Percentiles rank a stretch among this genome's conserved stretches.
Conservation (phyloP, 2,888 invertebrate species). For the Mellilla xanthometata region DNA sequence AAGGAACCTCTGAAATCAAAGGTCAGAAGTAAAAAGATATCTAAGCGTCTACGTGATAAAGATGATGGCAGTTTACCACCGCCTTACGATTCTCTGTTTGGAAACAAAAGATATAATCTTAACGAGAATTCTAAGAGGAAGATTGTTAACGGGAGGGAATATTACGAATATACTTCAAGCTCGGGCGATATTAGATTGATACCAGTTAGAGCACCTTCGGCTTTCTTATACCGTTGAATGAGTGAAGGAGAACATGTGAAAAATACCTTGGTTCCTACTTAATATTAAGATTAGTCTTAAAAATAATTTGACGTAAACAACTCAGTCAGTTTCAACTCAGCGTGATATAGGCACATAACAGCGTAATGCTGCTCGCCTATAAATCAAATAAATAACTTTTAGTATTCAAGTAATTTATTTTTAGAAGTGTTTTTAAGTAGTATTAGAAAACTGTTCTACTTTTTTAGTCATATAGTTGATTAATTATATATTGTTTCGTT, state of each 20-base stretch:
- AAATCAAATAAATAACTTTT: no score
- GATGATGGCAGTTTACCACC: constrained; percentile 81
- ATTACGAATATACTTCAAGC: constrained; percentile 85
- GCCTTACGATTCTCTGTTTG: constrained; percentile 84
- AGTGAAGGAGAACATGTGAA: not conserved
- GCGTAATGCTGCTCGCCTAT: no score
- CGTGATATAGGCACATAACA: no score
- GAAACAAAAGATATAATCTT: constrained; percentile 52
- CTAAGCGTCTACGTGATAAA: constrained; percentile 35
- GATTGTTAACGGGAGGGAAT: constrained; percentile 89
- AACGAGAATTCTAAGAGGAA: constrained; percentile 67
- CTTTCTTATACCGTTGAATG: constrained; percentile 85
- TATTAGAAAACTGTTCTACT: no score
- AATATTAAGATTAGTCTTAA: no score
- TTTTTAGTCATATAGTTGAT: no score
- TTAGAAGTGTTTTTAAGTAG: no score
- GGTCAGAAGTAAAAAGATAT: constrained; percentile 32
- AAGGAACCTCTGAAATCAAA: constrained; percentile 27
- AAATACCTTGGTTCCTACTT: constrained; percentile 11
- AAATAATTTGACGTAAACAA: no score
- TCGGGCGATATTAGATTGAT: constrained; percentile 86
- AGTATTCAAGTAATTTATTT: no score
- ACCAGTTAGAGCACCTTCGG: constrained; percentile 89
- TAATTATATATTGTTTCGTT: no score
- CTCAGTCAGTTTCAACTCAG: no score